Conservation (phyloP, 1,140 invertebrate species). For the Conus ventricosus region DNA sequence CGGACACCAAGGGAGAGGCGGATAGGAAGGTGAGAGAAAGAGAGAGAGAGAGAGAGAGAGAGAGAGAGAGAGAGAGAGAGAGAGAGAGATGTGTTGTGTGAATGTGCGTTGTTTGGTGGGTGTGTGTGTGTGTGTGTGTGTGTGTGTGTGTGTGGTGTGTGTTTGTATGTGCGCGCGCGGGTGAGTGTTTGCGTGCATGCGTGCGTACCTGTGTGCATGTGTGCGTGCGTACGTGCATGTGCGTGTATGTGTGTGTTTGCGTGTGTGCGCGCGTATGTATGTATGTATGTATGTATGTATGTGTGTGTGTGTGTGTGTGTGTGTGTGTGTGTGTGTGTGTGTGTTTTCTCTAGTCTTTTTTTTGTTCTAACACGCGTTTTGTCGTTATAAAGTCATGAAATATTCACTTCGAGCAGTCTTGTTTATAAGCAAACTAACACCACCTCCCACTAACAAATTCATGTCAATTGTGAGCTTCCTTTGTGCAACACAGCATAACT, state of each 20-base stretch:
- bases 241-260: neutral
- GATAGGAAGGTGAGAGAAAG: constrained; percentile 84
- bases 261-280: too few species aligned
- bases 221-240: neutral
- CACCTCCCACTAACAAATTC: too few species aligned
- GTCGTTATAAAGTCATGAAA: too few species aligned
- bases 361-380: too few species aligned
- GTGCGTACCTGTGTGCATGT: neutral
- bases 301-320: constrained; percentile 9
- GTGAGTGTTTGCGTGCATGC: neutral
- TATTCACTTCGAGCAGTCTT: too few species aligned
- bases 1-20: constrained; percentile 93
- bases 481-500: too few species aligned
- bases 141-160: constrained; percentile 15
- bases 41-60: too few species aligned
- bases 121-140: constrained; percentile 12
- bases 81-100: too few species aligned
- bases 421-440: too few species aligned
- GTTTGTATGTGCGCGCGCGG: neutral
- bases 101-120: neutral
- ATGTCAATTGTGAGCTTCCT: too few species aligned
- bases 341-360: neutral
- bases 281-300: too few species aligned
- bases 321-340: constrained; percentile 10
- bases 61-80: too few species aligned